A percentile compares a stretch with the other conserved stretches of the same genome.
Evolutionary conservation across 2,797 vertebrate species (phyloP).

Genomic region (Hipposideros larvatus): DNA sequence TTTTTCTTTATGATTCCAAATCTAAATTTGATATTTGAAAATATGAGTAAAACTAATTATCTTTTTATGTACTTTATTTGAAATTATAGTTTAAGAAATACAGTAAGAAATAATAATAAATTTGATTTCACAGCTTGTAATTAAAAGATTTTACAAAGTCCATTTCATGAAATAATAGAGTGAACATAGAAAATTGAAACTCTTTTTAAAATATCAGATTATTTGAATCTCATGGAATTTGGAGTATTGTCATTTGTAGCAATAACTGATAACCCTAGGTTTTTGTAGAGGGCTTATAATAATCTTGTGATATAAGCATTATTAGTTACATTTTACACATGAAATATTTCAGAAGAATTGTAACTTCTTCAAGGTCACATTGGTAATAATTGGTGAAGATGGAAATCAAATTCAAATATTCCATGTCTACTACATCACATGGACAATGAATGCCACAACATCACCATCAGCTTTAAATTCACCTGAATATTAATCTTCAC

Average conservation of each 20-base stretch:
- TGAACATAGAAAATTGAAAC: neutral
- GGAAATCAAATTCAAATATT: neutral
- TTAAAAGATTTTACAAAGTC: slow-evolving; percentile 11
- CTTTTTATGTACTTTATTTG: neutral
- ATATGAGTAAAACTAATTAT: neutral
- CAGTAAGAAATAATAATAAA: slow-evolving; percentile 25
- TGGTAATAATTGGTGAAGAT: neutral
- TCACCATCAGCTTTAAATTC: neutral
- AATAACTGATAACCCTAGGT: neutral
- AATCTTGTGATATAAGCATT: no score
- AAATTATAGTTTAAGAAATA: slow-evolving; percentile 32
- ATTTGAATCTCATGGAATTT: neutral
- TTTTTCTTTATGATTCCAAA: neutral
- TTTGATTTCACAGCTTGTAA: neutral
- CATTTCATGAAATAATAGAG: slow-evolving; percentile 48
- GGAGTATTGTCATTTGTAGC: neutral
- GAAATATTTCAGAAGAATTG: neutral
- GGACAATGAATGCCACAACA: neutral
- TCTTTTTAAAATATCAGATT: slow-evolving; percentile 13
- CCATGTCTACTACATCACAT: neutral
- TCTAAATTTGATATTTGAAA: slow-evolving; percentile 16
- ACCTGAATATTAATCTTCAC: neutral
- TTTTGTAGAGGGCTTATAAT: neutral
- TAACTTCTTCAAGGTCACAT: neutral
- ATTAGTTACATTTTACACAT: neutral